phyloP scores from a whole-genome alignment of 2,888 invertebrate species.

The Melieria omissa region DNA sequence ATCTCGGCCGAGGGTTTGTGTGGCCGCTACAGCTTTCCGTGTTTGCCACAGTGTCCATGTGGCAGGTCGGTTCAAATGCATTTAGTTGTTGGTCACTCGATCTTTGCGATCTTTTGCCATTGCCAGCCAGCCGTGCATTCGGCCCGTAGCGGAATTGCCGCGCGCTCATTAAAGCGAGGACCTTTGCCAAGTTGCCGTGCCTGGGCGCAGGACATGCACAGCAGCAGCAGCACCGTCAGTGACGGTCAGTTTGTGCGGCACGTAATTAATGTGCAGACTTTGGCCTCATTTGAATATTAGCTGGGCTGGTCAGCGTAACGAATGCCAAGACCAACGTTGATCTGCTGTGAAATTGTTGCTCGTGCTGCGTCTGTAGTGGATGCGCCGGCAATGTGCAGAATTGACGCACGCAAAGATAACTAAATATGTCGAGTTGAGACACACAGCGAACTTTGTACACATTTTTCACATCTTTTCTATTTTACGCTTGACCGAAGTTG shows the following conservation, averaged over 20 bases:
- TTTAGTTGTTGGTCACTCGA: not conserved
- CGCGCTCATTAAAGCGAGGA: constrained; percentile 21
- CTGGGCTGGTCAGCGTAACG: constrained; percentile 43
- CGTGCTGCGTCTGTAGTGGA: not conserved
- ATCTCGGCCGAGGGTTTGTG: no score
- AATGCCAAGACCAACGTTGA: constrained; percentile 28
- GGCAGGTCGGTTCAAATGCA: no score
- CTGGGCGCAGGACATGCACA: no score
- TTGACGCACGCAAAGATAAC: no score
- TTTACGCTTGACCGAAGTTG: constrained; percentile 44
- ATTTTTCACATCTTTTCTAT: constrained; percentile 46
- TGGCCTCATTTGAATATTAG: constrained; percentile 45
- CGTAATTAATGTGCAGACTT: constrained; percentile 3
- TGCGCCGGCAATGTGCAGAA: constrained; percentile 18
- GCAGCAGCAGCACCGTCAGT: not conserved
- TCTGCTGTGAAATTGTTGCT: constrained; percentile 39
- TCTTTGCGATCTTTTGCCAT: constrained; percentile 31
- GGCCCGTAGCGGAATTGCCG: not conserved
- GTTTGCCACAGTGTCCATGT: no score
- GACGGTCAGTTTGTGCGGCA: constrained; percentile 17
- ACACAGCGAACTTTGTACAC: not conserved
- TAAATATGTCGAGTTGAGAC: no score
- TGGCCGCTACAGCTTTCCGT: no score
- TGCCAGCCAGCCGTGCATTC: constrained; percentile 20
- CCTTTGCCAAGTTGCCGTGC: constrained; percentile 24